phyloP scores from a whole-genome alignment of 2,113 vertebrate genomes.

The Microtus richardsoni region DNA sequence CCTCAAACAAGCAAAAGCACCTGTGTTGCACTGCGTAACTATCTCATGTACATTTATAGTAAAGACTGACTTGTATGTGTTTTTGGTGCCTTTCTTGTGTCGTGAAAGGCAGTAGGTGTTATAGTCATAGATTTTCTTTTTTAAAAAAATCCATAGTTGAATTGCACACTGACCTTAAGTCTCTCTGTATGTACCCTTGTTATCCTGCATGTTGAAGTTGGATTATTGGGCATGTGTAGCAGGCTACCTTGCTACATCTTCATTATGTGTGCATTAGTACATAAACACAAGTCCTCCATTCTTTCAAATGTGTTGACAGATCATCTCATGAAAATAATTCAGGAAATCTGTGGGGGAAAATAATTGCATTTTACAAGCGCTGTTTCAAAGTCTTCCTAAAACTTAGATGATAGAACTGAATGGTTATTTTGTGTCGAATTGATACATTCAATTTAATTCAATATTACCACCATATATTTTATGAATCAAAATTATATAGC shows the following conservation, averaged over 20 bases:
- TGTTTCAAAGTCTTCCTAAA: slow-evolving; percentile 83
- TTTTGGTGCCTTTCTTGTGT: slow-evolving; percentile 80
- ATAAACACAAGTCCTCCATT: slow-evolving; percentile 27
- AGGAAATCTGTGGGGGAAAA: slow-evolving; percentile 71
- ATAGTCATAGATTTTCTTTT: slow-evolving; percentile 73
- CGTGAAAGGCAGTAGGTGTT: slow-evolving; percentile 76
- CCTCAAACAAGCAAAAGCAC: slow-evolving; percentile 68
- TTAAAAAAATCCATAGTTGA: slow-evolving; percentile 64
- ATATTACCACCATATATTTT: slow-evolving; percentile 83
- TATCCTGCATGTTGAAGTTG: slow-evolving; percentile 76
- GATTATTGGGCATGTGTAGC: slow-evolving; percentile 60
- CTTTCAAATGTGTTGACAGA: slow-evolving; percentile 61
- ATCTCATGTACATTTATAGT: slow-evolving; percentile 71
- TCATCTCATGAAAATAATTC: slow-evolving; percentile 75
- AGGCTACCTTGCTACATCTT: slow-evolving; percentile 49
- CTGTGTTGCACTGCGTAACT: slow-evolving; percentile 67
- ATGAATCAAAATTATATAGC: slow-evolving; percentile 81
- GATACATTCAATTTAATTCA: slow-evolving; percentile 84
- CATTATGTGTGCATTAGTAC: slow-evolving; percentile 58
- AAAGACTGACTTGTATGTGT: slow-evolving; percentile 75
- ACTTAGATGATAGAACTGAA: slow-evolving; percentile 79
- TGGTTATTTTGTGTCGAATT: slow-evolving; percentile 84
- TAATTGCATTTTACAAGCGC: slow-evolving; percentile 67
- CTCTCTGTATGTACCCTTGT: slow-evolving; percentile 63
- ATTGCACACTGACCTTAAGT: slow-evolving; percentile 77